Conservation (phyloP, 2,888 invertebrate genomes). For the Tholera decimalis region DNA sequence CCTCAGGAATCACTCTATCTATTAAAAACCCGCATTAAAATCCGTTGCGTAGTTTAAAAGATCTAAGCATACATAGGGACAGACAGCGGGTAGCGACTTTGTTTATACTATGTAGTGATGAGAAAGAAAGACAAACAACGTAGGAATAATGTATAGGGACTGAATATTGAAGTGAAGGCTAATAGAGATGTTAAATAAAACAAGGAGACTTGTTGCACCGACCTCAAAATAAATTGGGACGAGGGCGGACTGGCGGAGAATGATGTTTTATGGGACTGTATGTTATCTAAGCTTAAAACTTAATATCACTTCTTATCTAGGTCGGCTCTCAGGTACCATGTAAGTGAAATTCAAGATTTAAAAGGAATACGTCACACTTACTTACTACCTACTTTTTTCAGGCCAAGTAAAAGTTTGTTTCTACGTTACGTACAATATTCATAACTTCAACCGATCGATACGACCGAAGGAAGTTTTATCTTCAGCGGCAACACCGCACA, state of each 20-base stretch:
- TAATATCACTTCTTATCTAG: neutral
- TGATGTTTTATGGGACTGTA: neutral
- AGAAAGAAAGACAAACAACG: no score
- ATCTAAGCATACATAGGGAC: no score
- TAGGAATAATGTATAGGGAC: neutral
- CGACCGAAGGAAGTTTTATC: constrained; percentile 9
- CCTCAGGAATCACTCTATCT: no score
- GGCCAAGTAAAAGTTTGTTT: constrained; percentile 15
- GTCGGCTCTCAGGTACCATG: neutral
- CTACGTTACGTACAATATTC: constrained; percentile 21
- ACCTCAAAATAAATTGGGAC: constrained; percentile 5
- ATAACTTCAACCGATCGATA: constrained; percentile 29
- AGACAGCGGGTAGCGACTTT: no score
- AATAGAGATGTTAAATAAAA: constrained; percentile 1
- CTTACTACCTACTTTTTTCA: constrained; percentile 6
- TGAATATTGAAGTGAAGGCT: neutral
- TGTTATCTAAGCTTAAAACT: neutral
- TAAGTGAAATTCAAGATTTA: constrained; percentile 4
- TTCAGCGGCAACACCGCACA: neutral
- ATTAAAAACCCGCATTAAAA: no score
- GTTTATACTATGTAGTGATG: no score
- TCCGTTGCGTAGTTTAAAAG: no score
- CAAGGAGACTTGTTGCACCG: constrained; percentile 7
- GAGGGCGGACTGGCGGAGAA: constrained; percentile 1
- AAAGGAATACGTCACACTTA: neutral